Conservation (phyloP, 2,888 invertebrate species). For the Pelosia muscerda region DNA sequence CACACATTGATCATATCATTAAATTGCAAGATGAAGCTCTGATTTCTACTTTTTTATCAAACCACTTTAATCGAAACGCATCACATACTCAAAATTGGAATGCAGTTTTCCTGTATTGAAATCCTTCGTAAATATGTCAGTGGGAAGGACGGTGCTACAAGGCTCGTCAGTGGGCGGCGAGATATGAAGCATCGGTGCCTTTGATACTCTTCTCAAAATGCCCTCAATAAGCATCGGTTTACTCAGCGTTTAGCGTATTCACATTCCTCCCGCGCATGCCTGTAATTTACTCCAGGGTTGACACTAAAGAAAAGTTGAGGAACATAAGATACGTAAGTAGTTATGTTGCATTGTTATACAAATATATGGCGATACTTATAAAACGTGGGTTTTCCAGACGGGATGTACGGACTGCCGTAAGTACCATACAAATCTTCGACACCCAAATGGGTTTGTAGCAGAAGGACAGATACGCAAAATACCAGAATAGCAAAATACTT, state of each 20-base stretch:
- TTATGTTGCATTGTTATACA: neutral
- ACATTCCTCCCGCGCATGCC: conserved; percentile 70
- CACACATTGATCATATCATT: too few species aligned
- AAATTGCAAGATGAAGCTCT: neutral
- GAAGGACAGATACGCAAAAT: too few species aligned
- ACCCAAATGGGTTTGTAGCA: too few species aligned
- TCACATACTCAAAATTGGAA: conserved; percentile 15
- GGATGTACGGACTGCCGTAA: neutral
- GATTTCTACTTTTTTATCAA: neutral
- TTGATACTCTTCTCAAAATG: conserved; percentile 74
- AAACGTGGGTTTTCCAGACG: neutral
- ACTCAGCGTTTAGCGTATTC: conserved; percentile 74
- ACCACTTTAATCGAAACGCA: neutral
- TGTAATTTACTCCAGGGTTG: conserved; percentile 52
- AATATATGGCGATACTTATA: neutral
- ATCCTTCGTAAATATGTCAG: conserved; percentile 37
- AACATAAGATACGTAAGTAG: neutral
- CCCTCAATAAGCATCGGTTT: conserved; percentile 82
- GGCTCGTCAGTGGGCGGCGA: conserved; percentile 59
- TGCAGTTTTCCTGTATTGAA: conserved; percentile 21
- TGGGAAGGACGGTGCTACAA: conserved; percentile 37
- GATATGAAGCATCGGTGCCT: conserved; percentile 67
- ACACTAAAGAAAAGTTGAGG: conserved; percentile 7
- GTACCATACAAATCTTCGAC: neutral
- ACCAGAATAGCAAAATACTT: too few species aligned